These are phyloP conservation scores for Xylocopa sonorina DNA, from an alignment of 1,140 invertebrate species.

Conservation along the genomic window DNA sequence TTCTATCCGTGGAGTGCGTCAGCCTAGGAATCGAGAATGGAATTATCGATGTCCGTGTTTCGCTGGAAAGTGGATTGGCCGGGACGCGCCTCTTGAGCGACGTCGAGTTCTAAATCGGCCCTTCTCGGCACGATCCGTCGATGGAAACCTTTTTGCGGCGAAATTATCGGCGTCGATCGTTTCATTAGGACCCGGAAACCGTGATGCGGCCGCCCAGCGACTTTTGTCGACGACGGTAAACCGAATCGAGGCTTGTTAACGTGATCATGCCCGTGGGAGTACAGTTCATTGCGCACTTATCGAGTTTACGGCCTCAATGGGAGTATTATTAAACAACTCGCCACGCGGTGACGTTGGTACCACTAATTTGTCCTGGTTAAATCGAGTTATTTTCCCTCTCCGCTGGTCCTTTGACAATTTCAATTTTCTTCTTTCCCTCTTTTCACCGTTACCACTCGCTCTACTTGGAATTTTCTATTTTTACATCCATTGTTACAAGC, in stretches of 20 bases:
- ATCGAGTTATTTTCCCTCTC: too few species aligned
- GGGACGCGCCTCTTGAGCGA: too few species aligned
- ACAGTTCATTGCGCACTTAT: background rate
- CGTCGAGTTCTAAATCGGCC: too few species aligned
- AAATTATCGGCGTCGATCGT: background rate
- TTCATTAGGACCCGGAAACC: background rate
- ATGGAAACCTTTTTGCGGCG: background rate
- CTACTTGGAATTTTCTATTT: background rate
- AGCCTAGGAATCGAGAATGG: background rate
- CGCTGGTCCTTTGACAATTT: too few species aligned
- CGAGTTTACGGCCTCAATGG: constrained; percentile 6
- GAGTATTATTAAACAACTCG: background rate
- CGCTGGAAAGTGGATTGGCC: background rate
- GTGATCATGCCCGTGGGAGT: background rate
- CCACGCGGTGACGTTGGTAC: background rate
- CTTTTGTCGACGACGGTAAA: background rate
- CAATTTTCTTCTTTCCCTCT: background rate
- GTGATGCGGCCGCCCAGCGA: background rate
- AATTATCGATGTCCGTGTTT: constrained; percentile 10
- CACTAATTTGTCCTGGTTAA: too few species aligned
- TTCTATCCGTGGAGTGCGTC: background rate
- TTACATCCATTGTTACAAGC: too few species aligned
- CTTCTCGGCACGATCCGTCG: background rate
- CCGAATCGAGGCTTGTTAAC: constrained; percentile 4
- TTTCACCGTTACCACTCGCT: background rate